Conservation (phyloP, 92 coral and sea anemone species). For the Hydrozoanthus gracilis region DNA sequence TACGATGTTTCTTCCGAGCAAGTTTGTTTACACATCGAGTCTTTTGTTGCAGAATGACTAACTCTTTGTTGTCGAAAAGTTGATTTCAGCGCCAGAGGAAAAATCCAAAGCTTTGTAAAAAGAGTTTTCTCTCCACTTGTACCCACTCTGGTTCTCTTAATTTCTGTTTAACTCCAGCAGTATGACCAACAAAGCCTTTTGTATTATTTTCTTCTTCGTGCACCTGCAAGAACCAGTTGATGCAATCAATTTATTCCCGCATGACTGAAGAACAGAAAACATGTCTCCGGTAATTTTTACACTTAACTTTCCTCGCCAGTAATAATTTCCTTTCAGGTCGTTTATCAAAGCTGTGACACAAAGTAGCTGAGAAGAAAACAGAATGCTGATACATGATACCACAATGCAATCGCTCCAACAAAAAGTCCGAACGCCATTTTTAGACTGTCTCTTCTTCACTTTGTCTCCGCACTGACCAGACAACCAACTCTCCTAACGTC, state of each 20-base stretch:
- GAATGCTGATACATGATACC: conserved; percentile 95
- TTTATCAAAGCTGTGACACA: conserved; percentile 77
- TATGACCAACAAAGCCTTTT: background rate
- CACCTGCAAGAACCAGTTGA: conserved; percentile 34
- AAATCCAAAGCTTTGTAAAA: background rate
- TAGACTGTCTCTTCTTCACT: conserved; percentile 3
- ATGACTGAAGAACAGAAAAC: conserved; percentile 26
- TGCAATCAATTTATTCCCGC: conserved; percentile 24
- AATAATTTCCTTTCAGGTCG: background rate
- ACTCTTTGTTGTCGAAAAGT: conserved; percentile 35
- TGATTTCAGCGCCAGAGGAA: conserved; percentile 11
- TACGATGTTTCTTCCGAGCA: background rate
- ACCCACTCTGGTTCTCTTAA: background rate
- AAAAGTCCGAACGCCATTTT: conserved; percentile 92
- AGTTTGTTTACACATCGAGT: conserved; percentile 28
- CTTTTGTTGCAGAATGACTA: conserved; percentile 32
- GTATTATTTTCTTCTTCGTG: background rate
- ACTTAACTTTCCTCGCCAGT: background rate
- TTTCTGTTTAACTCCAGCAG: background rate
- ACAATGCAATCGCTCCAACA: conserved; percentile 93
- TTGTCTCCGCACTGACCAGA: background rate
- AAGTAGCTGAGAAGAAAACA: conserved; percentile 92
- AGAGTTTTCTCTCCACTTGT: background rate
- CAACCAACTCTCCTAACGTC: conserved; percentile 22
- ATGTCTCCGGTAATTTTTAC: background rate